Evolutionary conservation across 2,797 vertebrate genomes (phyloP), one percentile per base, ranked within the genome.

Genomic region (Periparus ater): DNA sequence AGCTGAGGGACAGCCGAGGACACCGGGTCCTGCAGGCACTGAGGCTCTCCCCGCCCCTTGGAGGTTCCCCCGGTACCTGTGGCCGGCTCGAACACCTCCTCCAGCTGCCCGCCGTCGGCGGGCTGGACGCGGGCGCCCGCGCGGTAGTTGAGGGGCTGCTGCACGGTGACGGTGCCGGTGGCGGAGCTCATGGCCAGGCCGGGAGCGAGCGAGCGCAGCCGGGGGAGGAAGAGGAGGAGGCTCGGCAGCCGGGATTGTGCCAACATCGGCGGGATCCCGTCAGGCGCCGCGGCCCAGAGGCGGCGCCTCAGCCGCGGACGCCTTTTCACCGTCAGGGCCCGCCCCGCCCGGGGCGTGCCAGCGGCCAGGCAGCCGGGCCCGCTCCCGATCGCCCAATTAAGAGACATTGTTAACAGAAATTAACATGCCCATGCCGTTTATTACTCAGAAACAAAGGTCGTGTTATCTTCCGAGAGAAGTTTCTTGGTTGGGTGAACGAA

Each of bases 41-140:
- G 65, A 8, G 25, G 32, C 42, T 17, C 9, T 34, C 42, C 22
- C 15, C 4, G 36, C 29, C 47, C 54, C 20, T 1, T 1, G 38
- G 2, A 18, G 44, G 2, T 3, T 7, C 54, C n/a, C 16, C n/a
- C 51, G 4, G 38, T 96, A 95, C 99, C 99, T 19, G 99, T 99
- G 25, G 99, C 98, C 2, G 99, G 99, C 78, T 99, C 99, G 21
- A 98, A 99, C 4, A 99, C 98, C 11, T 98, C 97, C 94, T 99
- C 99, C 0, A 93, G 68, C 93, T 98, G 97, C 2, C 96, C 97
- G 26, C 97, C 83, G 42, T 98, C 97, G 6, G 78, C 80, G 11
- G 98, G 97, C 38, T 98, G 97, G 40, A 98, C 97, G 63, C 99
- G 98, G 80, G 78, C 87, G 4, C 99, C 99, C 6, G 83, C 98